Base-by-base conservation (phyloP, 2,888 invertebrate species). In the Xestia c-nigrum region DNA sequence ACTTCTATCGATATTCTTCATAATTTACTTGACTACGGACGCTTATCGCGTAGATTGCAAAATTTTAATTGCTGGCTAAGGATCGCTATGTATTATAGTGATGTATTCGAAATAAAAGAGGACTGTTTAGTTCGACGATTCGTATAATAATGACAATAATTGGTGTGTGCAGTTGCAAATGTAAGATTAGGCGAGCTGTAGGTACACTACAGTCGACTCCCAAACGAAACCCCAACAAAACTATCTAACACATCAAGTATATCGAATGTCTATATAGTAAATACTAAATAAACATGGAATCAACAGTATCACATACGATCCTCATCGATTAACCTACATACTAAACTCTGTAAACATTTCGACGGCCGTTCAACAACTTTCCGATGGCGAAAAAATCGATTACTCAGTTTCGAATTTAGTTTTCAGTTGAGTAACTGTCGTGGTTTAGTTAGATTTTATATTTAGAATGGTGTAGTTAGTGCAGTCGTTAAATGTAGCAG, bases 301-400 rank as follows among this genome's bases (percentile, higher is more conserved):
- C 59, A 76, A 70, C 52, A 74, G 67, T 74, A 83, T 69, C 55
- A n/a, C 64, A 59, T 63, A 14, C 72, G 40, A 65, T 74, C 67
- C 70, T 59, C 68, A 74, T 82, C 87, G 86, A 90, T 90, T 90
- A 90, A 90, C 90, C 91, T 79, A 88, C 83, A 90, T 90, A 0
- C 52, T 7, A n/a, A 64, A 64, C 59, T 70, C 31, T 31, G 85
- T 87, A 87, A 90, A 90, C 87, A 89, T 89, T 87, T 74, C 77
- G 61, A 66, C 66, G 72, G 69, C 66, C 81, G 84, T 83, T 83
- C 80, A 81, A 77, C 71, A 50, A 80, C 76, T 55, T 47, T 38
- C 68, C 65, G 71, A 73, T 64, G 74, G 70, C 38, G 65, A 76
- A 87, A 89, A 89, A 83, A 76, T 77, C 83, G 78, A 82, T 85